These are phyloP conservation scores for human (Homo sapiens) DNA, from an alignment of 2,113 vertebrate genomes.

Conservation along the genomic window GRCh38 chrY:11076001-11076500, in stretches of 20 bases:
- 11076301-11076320: background rate
- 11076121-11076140: background rate
- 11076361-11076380: background rate
- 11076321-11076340: background rate
- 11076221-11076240: background rate
- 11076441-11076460: background rate
- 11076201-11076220: too few species aligned
- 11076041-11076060: background rate
- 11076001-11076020: background rate
- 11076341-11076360: background rate
- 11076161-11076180: background rate
- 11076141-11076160: background rate
- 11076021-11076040: background rate
- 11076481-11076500: accelerated
- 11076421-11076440: background rate
- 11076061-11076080: background rate
- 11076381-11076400: background rate
- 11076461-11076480: accelerated
- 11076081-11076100: background rate
- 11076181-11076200: background rate
- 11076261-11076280: background rate
- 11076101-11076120: background rate
- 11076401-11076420: background rate
- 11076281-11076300: background rate
- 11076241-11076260: background rate